Percentiles rank a stretch among this genome's conserved stretches.
Evolutionary conservation across 2,113 vertebrate species (phyloP).

Genomic region (Pyrgilauda ruficollis): DNA sequence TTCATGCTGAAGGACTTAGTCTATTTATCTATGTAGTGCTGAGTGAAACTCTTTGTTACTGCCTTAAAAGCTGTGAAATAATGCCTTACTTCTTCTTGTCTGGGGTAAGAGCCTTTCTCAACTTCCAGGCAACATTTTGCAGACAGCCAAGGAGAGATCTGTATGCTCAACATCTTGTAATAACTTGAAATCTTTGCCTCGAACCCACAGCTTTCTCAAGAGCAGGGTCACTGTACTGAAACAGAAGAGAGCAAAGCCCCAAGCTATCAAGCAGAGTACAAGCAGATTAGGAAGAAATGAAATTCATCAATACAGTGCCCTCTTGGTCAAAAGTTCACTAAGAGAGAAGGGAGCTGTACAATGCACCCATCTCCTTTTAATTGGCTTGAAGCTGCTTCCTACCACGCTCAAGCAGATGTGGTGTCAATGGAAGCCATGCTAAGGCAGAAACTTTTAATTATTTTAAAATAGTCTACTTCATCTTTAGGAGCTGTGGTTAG

Average conservation of each 20-base stretch:
- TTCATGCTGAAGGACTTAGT: not conserved
- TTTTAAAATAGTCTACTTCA: slow-evolving; percentile 10
- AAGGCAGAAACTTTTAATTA: slow-evolving; percentile 61
- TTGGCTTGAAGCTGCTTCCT: slow-evolving; percentile 33
- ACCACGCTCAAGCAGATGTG: not conserved
- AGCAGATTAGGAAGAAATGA: slow-evolving; percentile 57
- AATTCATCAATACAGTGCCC: slow-evolving; percentile 46
- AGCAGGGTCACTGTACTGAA: slow-evolving; percentile 29
- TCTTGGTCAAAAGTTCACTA: slow-evolving; percentile 31
- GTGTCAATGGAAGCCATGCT: slow-evolving; percentile 30
- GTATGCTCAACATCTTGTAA: not conserved
- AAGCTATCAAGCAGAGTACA: slow-evolving; percentile 29
- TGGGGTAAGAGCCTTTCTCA: not conserved
- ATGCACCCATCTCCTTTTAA: slow-evolving; percentile 34
- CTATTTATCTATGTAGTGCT: not conserved
- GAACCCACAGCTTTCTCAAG: not conserved
- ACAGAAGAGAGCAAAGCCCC: slow-evolving; percentile 49
- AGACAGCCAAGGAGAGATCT: not conserved
- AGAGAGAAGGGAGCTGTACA: not conserved
- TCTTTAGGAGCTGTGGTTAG: not conserved
- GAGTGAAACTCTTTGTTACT: not conserved
- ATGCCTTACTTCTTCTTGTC: not conserved
- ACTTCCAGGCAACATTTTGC: not conserved
- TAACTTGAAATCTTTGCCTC: not conserved
- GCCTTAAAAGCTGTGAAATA: not conserved